These are phyloP conservation scores for Albula glossodonta DNA, from an alignment of 2,113 vertebrate genomes.

Conservation along the genomic window DNA sequence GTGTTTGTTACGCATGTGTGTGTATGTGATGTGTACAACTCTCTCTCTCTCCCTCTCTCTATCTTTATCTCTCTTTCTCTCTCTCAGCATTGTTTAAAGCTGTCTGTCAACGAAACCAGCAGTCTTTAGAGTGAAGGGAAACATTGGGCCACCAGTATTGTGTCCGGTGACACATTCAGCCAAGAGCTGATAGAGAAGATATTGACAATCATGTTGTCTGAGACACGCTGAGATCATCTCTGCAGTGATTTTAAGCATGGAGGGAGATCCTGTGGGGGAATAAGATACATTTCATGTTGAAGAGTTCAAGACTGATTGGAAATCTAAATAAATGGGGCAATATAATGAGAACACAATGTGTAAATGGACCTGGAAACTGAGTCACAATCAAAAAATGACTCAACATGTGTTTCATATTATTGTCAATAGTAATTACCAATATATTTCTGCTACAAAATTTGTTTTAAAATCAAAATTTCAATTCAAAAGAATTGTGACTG, in stretches of 20 bases:
- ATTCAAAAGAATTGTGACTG: too few species aligned
- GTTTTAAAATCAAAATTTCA: too few species aligned
- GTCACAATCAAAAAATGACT: too few species aligned
- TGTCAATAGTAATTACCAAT: too few species aligned
- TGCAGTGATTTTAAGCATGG: conserved; percentile 37
- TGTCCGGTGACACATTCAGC: conserved; percentile 39
- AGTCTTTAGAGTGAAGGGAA: conserved; percentile 43
- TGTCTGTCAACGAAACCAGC: conserved; percentile 57
- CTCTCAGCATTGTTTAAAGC: conserved; percentile 45
- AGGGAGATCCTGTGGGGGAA: conserved; percentile 36
- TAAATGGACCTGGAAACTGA: too few species aligned
- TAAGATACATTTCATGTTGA: conserved; percentile 8
- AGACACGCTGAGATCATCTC: conserved; percentile 11
- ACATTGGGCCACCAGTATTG: conserved; percentile 45
- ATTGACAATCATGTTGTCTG: conserved; percentile 32
- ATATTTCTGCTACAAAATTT: too few species aligned
- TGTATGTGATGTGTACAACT: conserved; percentile 19
- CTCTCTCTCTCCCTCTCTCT: conserved; percentile 38
- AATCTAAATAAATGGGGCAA: too few species aligned
- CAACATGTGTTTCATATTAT: too few species aligned
- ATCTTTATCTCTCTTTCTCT: not conserved
- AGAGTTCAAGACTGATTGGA: not conserved
- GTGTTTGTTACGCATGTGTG: not conserved
- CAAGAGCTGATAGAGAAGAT: conserved; percentile 42
- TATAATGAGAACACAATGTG: too few species aligned